Conservation (phyloP, 1,140 invertebrate species). For the Drosophila sp. region DNA sequence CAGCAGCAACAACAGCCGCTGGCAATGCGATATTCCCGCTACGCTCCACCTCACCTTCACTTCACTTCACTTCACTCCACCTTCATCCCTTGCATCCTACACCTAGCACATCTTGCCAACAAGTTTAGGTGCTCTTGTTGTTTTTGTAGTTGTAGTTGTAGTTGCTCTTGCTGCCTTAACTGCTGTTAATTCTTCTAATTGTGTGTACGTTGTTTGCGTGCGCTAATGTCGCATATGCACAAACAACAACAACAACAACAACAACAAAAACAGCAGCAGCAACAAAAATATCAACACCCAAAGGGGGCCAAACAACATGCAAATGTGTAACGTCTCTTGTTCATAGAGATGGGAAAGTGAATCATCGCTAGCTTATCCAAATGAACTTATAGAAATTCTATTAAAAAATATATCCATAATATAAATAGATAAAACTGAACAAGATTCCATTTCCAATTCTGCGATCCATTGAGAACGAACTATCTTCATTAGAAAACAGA, state of each 20-base stretch:
- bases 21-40: conserved; percentile 25
- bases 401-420: too few relatives aligned
- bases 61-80: too few relatives aligned
- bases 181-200: conserved; percentile 80
- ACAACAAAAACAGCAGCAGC: conserved; percentile 24
- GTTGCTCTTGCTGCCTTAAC: conserved; percentile 67
- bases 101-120: conserved; percentile 53
- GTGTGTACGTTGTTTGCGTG: conserved; percentile 79
- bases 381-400: background rate
- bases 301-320: conserved; percentile 39
- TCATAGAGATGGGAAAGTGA: conserved; percentile 27
- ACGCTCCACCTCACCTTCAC: background rate
- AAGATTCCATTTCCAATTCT: too few relatives aligned
- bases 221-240: conserved; percentile 78
- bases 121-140: conserved; percentile 32
- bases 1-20: conserved; percentile 38
- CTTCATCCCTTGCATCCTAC: conserved; percentile 3
- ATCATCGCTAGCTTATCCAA: background rate
- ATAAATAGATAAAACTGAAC: too few relatives aligned
- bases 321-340: conserved; percentile 74
- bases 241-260: conserved; percentile 43
- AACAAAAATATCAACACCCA: conserved; percentile 17
- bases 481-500: too few relatives aligned
- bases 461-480: too few relatives aligned
- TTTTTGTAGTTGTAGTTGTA: conserved; percentile 21